Evolutionary conservation across 2,797 vertebrate species (phyloP), one percentile per base, ranked within the genome.

Genomic region (Eleutherodactylus coqui): DNA sequence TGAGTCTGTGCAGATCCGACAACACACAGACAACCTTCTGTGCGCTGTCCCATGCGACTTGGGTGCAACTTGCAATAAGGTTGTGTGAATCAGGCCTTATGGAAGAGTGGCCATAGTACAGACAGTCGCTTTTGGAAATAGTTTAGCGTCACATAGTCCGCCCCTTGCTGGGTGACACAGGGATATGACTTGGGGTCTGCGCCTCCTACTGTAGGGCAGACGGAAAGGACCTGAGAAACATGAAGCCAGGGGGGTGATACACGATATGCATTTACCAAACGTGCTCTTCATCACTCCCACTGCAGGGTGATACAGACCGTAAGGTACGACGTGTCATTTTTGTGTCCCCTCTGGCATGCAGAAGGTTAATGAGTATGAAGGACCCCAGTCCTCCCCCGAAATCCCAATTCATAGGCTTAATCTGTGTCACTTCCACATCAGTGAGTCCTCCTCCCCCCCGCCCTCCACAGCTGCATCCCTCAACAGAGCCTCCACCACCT

Each of bases 401-500:
- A 4, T 60, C 64, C 9, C 84, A 79, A 45, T 79, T 55, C 64
- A 47, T 53, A 75, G 77, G 78, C 78, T 82, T 79, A 70, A 86
- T 69, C 49, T 70, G 34, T 76, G 38, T 77, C 62, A 62, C 55
- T 82, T 77, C 70, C 85, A 77, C 79, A 53, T 70, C 34, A 82
- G 45, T 19, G 73, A 55, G n/a, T 45, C 29, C 21, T 19, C 70
- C 75, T 27, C 79, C 73, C 72, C 79, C 69, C 79, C 69, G 41
- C 76, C 38, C 47, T 38, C 69, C 29, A 29, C 49, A 21, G 16
- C 58, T 62, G 72, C 85, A 53, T 62, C 78, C 78, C 77, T 79
- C 41, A 41, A 27, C 36, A n/a, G 24, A 72, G 69, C 76, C 62
- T 58, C 77, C 82, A 76, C 69, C 83, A 75, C 94, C 93, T 92